Evolutionary conservation across 2,797 vertebrate genomes (phyloP).

Genomic region (Esox masquinongy): DNA sequence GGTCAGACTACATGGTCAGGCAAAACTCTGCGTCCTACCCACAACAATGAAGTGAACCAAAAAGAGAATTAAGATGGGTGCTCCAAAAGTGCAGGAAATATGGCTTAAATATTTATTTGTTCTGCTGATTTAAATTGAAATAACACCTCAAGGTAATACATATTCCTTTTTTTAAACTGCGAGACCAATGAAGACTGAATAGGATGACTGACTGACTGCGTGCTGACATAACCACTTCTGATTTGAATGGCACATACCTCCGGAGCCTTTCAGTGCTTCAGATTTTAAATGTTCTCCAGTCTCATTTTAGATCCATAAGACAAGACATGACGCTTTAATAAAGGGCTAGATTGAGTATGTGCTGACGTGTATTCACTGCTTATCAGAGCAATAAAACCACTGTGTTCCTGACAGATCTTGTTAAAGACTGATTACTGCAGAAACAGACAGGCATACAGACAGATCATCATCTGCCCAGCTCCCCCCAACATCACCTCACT

Average conservation of each 20-base stretch:
- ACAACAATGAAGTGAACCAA: not conserved
- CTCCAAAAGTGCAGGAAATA: not conserved
- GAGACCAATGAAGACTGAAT: not conserved
- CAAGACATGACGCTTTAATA: not conserved
- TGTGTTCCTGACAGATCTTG: not conserved
- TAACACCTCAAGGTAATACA: not conserved
- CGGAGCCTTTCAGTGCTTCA: not conserved
- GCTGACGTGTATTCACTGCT: conserved; percentile 1
- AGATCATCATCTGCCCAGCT: not conserved
- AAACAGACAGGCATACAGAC: conserved; percentile 9
- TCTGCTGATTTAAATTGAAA: not conserved
- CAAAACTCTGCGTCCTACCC: not conserved
- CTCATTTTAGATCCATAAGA: not conserved
- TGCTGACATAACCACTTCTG: conserved; percentile 1
- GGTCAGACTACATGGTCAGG: not conserved
- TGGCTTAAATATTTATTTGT: not conserved
- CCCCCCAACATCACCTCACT: not conserved
- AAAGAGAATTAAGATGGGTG: not conserved
- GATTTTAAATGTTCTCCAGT: not conserved
- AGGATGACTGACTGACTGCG: not conserved
- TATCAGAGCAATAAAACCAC: not conserved
- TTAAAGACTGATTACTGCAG: not conserved
- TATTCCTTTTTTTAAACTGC: not conserved
- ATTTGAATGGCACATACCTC: not conserved
- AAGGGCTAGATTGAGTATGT: not conserved